Base-by-base conservation (phyloP, 2,888 invertebrate species). In the Callyntrura sp. region DNA sequence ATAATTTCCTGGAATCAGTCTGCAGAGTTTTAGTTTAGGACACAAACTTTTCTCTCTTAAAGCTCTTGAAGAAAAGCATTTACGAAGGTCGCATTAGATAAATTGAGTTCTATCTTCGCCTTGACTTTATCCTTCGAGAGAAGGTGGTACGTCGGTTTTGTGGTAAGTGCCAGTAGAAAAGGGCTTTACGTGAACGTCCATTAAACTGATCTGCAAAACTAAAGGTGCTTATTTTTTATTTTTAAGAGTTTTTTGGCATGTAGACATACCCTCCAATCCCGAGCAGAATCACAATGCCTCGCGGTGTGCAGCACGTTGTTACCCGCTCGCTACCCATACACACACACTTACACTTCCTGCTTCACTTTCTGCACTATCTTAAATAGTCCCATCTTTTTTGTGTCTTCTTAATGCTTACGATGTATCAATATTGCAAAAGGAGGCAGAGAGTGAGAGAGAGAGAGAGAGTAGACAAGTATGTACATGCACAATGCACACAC, bases 1-100 rank as follows among this genome's bases (percentile, higher is more conserved):
- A 28, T 48, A 73, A 73, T 48, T 73, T 73, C 73, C 45, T 73
- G 48, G 48, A 73, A 73, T 73, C 45, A 73, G 73, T 45, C 17
- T 43, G 70, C 70, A 11, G 25, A 28, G 65, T 65, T 65, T 65
- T 11, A 65, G 4, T 28, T n/a, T 51, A 2, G 65, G 65, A 28
- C 28, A 65, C 65, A 65, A 43, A 68, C n/a, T 68, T 68, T 35
- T 68, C 35, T n/a, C 68, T 68, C n/a, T 68, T 68, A 11, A 43
- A 43, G 14, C 35, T 28, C 28, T 70, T n/a, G 28, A 68, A 68
- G 70, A 43, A 35, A 35, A 43, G 70, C 43, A 43, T 43, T 70
- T 70, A 70, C 17, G 73, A 73, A 73, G 73, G 73, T 73, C 65
- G 65, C 65, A 65, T 65, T 65, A 65, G 65, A 65, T 35, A 65